Base-by-base conservation (phyloP, 1,140 invertebrate genomes). In the Tachypleus tridentatus region DNA sequence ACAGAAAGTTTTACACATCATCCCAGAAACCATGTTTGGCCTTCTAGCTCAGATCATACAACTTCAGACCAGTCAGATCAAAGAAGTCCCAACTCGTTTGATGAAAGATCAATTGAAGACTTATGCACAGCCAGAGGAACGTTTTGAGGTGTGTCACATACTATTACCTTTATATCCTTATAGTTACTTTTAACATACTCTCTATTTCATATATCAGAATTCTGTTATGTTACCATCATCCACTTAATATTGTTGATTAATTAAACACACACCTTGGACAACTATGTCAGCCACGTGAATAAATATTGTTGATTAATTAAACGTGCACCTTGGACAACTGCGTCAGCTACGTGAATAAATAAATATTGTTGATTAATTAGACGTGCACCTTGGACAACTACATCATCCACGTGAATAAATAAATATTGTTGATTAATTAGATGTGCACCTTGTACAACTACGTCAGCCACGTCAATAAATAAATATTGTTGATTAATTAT, bases 31-130 rank as follows among this genome's bases (percentile, higher is more conserved):
- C 61, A 95, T 98, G 79, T 98, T 98, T 77, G 85, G 83, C 68
- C 83, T 96, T 63, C 82, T 97, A 68, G 88, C 90, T 50, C 82
- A 86, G 70, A 96, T 97, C 66, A 92, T 97, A 68, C 79, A 87
- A 59, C 78, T 97, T 48, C 80, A 82, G 72, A 83, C 81, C 4
- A 77, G 75, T 67, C 81, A 85, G 7, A 87, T 98, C 50, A 88
- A 87, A 74, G 93, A 97, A 80, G 82, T 98, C 54, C 96, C 95
- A 5, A 96, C 92, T 4, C 83, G 91, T 69, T 79, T 98, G n/a
- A 92, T 96, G 63, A 98, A 97, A 76, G 93, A 98, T 72, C 92
- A 91, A 77, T 79, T 98, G 61, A 90, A 88, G 75, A 91, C 97
- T 62, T 97, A 85, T 80, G 89, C 94, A 5, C 93, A 97, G 74